Evolutionary conservation across 2,113 vertebrate genomes (phyloP).

Genomic region (Stomatorhinus ivindoensis): DNA sequence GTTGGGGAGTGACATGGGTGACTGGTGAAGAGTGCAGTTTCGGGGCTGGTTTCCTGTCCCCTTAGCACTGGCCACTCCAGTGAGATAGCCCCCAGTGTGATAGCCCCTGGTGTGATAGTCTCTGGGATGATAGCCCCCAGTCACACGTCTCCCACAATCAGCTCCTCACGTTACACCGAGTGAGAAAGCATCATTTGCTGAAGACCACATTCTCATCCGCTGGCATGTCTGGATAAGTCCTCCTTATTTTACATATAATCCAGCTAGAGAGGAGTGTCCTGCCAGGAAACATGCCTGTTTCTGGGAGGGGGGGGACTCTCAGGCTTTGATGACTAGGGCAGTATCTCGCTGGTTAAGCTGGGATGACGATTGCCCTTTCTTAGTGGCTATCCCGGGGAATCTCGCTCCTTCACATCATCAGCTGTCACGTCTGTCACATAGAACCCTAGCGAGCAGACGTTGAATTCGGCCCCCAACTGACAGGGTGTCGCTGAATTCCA

Average conservation of each 20-base stretch:
- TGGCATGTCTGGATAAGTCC: background rate
- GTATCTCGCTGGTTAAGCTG: background rate
- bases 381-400: background rate
- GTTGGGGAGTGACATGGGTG: background rate
- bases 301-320: background rate
- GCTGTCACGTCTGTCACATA: background rate
- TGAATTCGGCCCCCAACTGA: background rate
- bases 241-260: background rate
- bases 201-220: background rate
- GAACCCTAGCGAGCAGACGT: background rate
- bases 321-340: background rate
- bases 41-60: background rate
- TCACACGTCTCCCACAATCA: background rate
- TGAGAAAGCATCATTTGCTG: background rate
- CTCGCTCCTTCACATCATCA: background rate
- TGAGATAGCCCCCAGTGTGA: background rate
- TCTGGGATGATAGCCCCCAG: background rate
- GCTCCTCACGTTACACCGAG: background rate
- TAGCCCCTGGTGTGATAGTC: too few relatives aligned
- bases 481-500: background rate
- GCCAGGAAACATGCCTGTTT: background rate
- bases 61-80: background rate
- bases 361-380: background rate
- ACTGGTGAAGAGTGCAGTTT: background rate
- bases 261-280: background rate